phyloP scores from a whole-genome alignment of 2,888 invertebrate genomes.

The Nipponacmea schrenckii region DNA sequence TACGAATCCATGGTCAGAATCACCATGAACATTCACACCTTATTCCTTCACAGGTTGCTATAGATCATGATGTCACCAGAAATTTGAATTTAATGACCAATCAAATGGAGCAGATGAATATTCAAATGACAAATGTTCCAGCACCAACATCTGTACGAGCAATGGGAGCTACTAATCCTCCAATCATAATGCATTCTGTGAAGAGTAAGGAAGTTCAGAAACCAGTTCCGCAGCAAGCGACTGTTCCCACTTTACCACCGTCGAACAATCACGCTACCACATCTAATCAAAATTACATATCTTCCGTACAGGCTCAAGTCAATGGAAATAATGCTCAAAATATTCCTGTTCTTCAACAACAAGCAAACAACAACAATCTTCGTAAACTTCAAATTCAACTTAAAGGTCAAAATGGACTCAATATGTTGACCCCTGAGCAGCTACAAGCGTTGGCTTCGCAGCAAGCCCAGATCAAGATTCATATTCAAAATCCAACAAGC shows the following conservation, averaged over 20 bases:
- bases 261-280: constrained; percentile 4
- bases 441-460: constrained; percentile 49
- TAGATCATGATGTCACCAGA: background rate
- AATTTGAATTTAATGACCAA: background rate
- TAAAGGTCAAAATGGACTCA: constrained; percentile 26
- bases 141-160: constrained; percentile 72
- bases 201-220: constrained; percentile 94
- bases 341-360: constrained; percentile 36
- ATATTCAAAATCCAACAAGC: constrained; percentile 31
- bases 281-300: constrained; percentile 63
- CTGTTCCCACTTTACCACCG: constrained; percentile 78
- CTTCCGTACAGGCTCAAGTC: constrained; percentile 60
- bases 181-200: constrained; percentile 96
- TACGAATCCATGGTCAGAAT: constrained; percentile 31
- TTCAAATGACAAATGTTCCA: constrained; percentile 18
- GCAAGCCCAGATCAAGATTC: constrained; percentile 31
- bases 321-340: constrained; percentile 37
- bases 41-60: background rate
- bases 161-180: constrained; percentile 85
- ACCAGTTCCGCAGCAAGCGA: constrained; percentile 92
- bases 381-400: constrained; percentile 3
- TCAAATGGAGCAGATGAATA: constrained; percentile 24
- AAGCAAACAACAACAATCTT: constrained; percentile 16
- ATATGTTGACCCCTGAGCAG: constrained; percentile 70
- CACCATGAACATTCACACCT: constrained; percentile 27